Evolutionary conservation across 37 sponge, comb jelly and placozoan genomes (phyloP).

Genomic region (Mnemiopsis leidyi): DNA sequence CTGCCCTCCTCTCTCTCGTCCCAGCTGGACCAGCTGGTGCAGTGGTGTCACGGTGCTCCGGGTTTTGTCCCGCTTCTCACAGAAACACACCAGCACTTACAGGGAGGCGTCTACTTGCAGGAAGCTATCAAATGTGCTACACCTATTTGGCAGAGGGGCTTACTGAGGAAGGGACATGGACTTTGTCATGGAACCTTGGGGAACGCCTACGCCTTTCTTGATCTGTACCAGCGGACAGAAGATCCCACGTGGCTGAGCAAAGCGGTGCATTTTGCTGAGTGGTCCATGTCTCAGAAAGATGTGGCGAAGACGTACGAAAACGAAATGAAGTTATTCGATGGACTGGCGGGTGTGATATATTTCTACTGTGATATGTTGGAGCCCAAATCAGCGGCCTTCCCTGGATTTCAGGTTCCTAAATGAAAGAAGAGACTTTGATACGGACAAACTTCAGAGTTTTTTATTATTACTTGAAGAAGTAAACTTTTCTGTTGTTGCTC

Average conservation of each 20-base stretch:
- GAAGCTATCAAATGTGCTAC: conserved; percentile 67
- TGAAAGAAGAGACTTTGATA: background rate
- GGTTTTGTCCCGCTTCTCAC: conserved; percentile 70
- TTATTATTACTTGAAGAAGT: no score
- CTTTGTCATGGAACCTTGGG: conserved; percentile 79
- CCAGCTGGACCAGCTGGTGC: conserved; percentile 69
- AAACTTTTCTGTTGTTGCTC: no score
- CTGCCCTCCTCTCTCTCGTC: conserved; percentile 59
- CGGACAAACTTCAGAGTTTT: no score
- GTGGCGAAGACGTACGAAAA: conserved; percentile 30
- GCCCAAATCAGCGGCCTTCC: conserved; percentile 72
- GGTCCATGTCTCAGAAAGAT: conserved; percentile 53
- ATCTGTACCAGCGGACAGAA: conserved; percentile 66
- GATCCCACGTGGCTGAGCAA: conserved; percentile 63
- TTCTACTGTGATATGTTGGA: conserved; percentile 77
- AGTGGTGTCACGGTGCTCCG: conserved; percentile 88
- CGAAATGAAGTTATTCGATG: conserved; percentile 64
- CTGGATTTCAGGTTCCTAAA: conserved; percentile 67
- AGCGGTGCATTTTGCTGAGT: conserved; percentile 60
- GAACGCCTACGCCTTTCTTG: conserved; percentile 79
- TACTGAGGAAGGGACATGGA: conserved; percentile 75
- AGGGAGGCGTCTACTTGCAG: conserved; percentile 62
- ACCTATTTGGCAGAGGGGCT: conserved; percentile 75
- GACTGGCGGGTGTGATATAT: conserved; percentile 79
- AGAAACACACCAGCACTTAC: conserved; percentile 68